Conservation (phyloP, 2,797 vertebrate species). For the Nasua narica region DNA sequence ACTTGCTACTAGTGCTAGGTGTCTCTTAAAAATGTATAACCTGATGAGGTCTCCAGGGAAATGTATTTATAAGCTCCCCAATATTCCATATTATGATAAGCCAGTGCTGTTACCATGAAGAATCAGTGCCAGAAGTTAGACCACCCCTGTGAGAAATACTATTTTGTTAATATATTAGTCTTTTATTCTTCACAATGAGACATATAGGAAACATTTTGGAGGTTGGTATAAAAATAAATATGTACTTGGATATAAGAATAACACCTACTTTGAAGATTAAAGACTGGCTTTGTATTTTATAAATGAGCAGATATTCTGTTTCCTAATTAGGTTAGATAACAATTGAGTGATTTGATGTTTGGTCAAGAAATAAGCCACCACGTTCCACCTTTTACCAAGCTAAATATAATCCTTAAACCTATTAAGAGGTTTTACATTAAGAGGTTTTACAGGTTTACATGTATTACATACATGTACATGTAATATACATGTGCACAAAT, state of each 20-base stretch:
- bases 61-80: background rate
- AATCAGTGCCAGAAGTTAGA: conserved; percentile 46
- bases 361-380: background rate
- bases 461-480: no score
- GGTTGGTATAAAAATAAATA: conserved; percentile 41
- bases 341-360: conserved; percentile 32
- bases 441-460: no score
- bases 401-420: conserved; percentile 22
- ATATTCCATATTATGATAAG: background rate
- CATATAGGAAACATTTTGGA: background rate
- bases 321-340: conserved; percentile 65
- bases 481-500: background rate
- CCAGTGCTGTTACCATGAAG: background rate
- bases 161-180: conserved; percentile 20
- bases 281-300: conserved; percentile 44
- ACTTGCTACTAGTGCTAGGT: conserved; percentile 45
- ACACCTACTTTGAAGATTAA: conserved; percentile 55
- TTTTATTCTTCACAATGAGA: conserved; percentile 57
- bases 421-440: no score
- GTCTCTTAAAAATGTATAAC: conserved; percentile 67
- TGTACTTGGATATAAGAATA: background rate
- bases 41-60: conserved; percentile 39
- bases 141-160: background rate
- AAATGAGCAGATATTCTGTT: conserved; percentile 49
- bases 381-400: background rate